These are phyloP conservation scores for Scaptomyza reducta DNA, from an alignment of 2,888 invertebrate species.

Conservation along the genomic window DNA sequence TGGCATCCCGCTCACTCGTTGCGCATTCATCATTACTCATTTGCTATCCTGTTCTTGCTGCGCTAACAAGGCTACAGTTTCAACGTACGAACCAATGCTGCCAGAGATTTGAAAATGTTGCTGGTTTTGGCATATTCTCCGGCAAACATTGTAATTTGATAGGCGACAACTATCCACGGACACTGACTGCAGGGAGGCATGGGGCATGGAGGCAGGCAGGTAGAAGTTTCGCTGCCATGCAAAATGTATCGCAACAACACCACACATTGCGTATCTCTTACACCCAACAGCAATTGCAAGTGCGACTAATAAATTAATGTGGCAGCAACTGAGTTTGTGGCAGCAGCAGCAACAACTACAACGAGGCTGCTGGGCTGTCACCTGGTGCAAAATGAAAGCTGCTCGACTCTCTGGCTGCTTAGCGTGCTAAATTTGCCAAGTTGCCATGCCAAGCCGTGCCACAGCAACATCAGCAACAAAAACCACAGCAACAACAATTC, in stretches of 20 bases:
- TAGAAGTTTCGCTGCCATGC: not conserved
- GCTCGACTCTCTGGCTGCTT: conserved; percentile 33
- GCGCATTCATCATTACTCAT: conserved; percentile 31
- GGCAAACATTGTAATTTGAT: conserved; percentile 67
- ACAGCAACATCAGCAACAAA: conserved; percentile 20
- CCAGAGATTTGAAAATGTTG: conserved; percentile 46
- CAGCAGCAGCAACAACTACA: conserved; percentile 37
- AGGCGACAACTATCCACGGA: conserved; percentile 63
- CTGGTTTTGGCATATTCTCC: conserved; percentile 39
- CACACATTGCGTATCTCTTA: conserved; percentile 68
- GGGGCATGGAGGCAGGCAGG: conserved; percentile 10
- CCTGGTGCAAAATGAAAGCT: conserved; percentile 72
- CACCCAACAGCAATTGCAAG: conserved; percentile 64
- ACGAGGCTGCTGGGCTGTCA: conserved; percentile 57
- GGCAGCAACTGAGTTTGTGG: conserved; percentile 56
- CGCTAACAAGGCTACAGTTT: conserved; percentile 44
- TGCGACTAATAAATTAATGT: conserved; percentile 79
- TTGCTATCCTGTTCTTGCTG: conserved; percentile 18
- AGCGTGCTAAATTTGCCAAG: conserved; percentile 74
- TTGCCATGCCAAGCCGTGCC: conserved; percentile 51
- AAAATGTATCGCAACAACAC: conserved; percentile 41
- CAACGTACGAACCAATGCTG: conserved; percentile 26
- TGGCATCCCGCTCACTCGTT: conserved; percentile 13
- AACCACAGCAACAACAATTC: no score
- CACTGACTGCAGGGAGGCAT: conserved; percentile 8